A percentile compares a stretch with the other conserved stretches of the same genome.
phyloP scores from a whole-genome alignment of 2,888 invertebrate species.

The Agriotes lineatus region DNA sequence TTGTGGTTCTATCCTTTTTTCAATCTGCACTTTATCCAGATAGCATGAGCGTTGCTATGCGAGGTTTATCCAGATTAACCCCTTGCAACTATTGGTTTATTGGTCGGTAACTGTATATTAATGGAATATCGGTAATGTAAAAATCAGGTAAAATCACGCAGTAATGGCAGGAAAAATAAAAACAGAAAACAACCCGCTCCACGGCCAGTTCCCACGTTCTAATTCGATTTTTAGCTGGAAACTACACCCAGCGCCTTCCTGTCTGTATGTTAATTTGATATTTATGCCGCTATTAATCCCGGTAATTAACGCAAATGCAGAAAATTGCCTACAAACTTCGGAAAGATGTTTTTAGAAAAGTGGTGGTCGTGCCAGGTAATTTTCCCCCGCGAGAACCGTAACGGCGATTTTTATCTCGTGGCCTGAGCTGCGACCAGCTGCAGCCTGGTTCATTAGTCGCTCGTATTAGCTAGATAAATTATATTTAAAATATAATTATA shows the following conservation, averaged over 20 bases:
- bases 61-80: no score
- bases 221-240: not conserved
- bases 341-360: not conserved
- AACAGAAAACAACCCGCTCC: not conserved
- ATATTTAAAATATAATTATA: conserved; percentile 41
- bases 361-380: not conserved
- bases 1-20: no score
- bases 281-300: not conserved
- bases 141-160: not conserved
- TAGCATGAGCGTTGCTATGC: no score
- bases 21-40: no score
- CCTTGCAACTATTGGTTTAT: no score
- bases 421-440: conserved; percentile 6
- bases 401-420: conserved; percentile 8
- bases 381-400: not conserved
- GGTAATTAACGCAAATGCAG: not conserved
- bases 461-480: conserved; percentile 23
- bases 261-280: not conserved
- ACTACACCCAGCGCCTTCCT: conserved; percentile 4
- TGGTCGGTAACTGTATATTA: no score
- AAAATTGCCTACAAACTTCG: not conserved
- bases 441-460: conserved; percentile 15
- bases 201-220: conserved; percentile 1
- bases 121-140: no score
- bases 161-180: not conserved